Base-by-base conservation (phyloP, 2,888 invertebrate genomes). In the Chesias legatella region DNA sequence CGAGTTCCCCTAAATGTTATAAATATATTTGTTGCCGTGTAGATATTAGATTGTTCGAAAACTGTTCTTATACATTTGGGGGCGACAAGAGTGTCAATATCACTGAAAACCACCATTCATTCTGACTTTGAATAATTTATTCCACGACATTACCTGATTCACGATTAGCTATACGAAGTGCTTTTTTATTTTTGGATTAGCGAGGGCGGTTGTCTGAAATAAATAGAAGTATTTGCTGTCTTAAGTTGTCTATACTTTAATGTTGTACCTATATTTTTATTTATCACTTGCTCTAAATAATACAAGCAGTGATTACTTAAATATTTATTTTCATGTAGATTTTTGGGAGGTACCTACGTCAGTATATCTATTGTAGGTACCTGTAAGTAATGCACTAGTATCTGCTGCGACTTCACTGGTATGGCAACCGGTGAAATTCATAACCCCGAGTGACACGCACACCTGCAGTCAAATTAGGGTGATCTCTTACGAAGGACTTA, bases 61-160 rank as follows among this genome's bases (percentile, higher is more conserved):
- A 17, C 29, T 34, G 11, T 30, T 29, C 8, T 29, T 17, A 17
- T 40, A 25, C 20, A 30, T 25, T 34, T 30, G 27, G 38, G 39
- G 39, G 48, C 37, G 50, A 51, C 52, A 56, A 57, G 59, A 3
- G 2, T 62, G 68, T 66, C 68, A 60, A 61, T 63, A 56, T 53
- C 39, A 37, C 50, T 56, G 48, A 51, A 57, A 56, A 56, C 50
- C 54, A 56, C 48, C 64, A 69, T 67, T 61, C 61, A 65, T 65
- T 53, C 60, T 54, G 51, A 48, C 45, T 37, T 51, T 43, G 58
- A 58, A 60, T 64, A 63, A 62, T 63, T 58, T 60, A 59, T 60
- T 48, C 35, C 41, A 45, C 43, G 48, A 51, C 53, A 59, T 58
- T 50, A 50, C 52, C 56, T 53, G 46, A 44, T 55, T 53, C 53